These are phyloP conservation scores for Caenorhabditis sulstoni DNA, from an alignment of 2,888 invertebrate species.

Conservation along the genomic window DNA sequence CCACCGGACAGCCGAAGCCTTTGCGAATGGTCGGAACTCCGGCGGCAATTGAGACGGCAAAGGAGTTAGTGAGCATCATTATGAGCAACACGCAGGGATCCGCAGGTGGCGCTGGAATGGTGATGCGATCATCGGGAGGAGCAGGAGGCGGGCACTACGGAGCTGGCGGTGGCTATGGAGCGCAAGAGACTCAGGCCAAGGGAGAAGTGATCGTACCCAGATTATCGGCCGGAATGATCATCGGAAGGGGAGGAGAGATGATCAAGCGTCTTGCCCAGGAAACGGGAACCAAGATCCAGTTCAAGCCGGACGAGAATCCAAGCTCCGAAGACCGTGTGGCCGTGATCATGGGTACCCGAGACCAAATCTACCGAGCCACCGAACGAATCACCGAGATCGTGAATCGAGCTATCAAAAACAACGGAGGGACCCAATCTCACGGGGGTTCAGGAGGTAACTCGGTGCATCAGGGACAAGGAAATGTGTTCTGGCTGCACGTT, in stretches of 20 bases:
- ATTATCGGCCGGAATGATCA: constrained; percentile 94
- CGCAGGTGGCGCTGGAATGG: not conserved
- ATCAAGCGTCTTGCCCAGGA: constrained; percentile 96
- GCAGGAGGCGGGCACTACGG: not conserved
- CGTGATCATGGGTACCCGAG: constrained; percentile 88
- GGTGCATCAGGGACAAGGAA: not conserved
- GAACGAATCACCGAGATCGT: constrained; percentile 77
- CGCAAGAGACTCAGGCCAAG: constrained; percentile 37
- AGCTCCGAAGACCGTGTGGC: constrained; percentile 93
- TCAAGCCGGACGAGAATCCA: constrained; percentile 87
- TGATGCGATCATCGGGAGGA: constrained; percentile 5
- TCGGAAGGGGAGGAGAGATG: constrained; percentile 97
- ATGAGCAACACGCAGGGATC: constrained; percentile 22
- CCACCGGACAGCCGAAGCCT: constrained; percentile 91
- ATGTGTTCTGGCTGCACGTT: constrained; percentile 83
- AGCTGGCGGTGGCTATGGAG: not conserved
- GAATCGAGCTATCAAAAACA: constrained; percentile 48
- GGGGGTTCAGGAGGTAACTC: not conserved
- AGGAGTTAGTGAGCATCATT: constrained; percentile 34
- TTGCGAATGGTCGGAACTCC: constrained; percentile 95
- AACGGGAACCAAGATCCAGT: constrained; percentile 94
- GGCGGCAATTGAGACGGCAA: constrained; percentile 74
- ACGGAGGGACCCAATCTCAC: not conserved
- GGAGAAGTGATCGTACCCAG: constrained; percentile 87
- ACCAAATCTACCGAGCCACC: constrained; percentile 84